Evolutionary conservation across 2,113 vertebrate species (phyloP), one percentile per base, ranked within the genome.

Genomic region (Lynx canadensis): DNA sequence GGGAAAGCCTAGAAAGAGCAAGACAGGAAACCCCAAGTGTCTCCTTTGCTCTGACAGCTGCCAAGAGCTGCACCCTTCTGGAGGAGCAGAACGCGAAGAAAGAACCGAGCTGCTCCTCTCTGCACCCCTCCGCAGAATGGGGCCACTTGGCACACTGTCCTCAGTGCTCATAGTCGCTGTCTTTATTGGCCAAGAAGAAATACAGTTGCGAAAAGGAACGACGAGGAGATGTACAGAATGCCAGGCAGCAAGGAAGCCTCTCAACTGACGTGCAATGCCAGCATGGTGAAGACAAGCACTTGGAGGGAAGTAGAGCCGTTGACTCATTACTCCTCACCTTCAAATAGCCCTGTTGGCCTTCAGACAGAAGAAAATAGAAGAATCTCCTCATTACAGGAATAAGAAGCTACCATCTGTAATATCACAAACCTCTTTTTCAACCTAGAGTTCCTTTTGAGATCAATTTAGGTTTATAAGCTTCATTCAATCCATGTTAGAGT

Each of bases 391-490:
- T 76, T 25, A 55, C 0, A 91, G 68, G 82, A 66, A 41, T 14
- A 29, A 73, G 79, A 52, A 74, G 7, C 13, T 14, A 41, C 41
- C 50, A n/a, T 50, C 65, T 9, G 21, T 27, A 50, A 91, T 27
- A 52, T 50, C 68, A 5, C 69, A 73, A 33, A 38, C 14, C n/a
- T 74, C 36, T 55, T 66, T 88, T 50, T 52, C 76, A 94, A 38
- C 52, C 52, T 69, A 71, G n/a, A 88, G 33, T 38, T 83, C 63
- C 68, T 96, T 86, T n/a, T 33, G 83, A 97, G 92, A 96, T 52
- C 82, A 82, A 60, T 71, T 91, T 21, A 86, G 71, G 52, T 82
- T 86, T 76, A 78, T 41, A 71, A 60, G 50, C 73, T 63, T 66
- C 50, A 89, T 66, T 71, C 87, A 57, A 4, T 63, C 68, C 71